phyloP scores from a whole-genome alignment of 2,113 vertebrate species.

The Riparia riparia region DNA sequence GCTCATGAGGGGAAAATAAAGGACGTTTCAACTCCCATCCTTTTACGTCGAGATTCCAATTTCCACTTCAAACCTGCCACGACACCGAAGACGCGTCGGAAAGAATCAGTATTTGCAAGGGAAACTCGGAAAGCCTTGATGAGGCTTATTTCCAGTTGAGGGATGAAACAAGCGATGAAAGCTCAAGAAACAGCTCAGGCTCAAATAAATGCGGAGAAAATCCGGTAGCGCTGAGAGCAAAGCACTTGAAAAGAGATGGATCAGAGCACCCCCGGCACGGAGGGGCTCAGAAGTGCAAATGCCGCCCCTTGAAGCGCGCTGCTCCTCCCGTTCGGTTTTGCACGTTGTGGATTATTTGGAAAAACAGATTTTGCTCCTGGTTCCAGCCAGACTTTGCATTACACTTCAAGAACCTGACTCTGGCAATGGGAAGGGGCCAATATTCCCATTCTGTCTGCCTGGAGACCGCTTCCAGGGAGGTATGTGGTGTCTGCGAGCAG shows the following conservation, averaged over 20 bases:
- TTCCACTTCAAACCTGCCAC: neutral
- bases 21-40: neutral
- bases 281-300: neutral
- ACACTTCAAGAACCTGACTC: neutral
- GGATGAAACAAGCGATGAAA: neutral
- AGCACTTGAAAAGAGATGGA: neutral
- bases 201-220: neutral
- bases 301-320: rapidly evolving
- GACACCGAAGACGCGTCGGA: neutral
- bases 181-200: neutral
- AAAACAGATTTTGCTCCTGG: neutral
- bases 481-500: neutral
- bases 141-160: neutral
- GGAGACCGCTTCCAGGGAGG: neutral
- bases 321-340: neutral
- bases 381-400: neutral
- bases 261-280: neutral
- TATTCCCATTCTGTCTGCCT: neutral
- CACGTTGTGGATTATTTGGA: neutral
- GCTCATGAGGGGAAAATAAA: neutral
- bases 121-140: neutral
- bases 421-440: neutral
- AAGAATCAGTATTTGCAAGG: neutral
- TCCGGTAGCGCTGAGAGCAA: neutral
- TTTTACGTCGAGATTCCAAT: neutral